Evolutionary conservation across 2,888 invertebrate genomes (phyloP).

Genomic region (Liopterus haemorrhoidalis): DNA sequence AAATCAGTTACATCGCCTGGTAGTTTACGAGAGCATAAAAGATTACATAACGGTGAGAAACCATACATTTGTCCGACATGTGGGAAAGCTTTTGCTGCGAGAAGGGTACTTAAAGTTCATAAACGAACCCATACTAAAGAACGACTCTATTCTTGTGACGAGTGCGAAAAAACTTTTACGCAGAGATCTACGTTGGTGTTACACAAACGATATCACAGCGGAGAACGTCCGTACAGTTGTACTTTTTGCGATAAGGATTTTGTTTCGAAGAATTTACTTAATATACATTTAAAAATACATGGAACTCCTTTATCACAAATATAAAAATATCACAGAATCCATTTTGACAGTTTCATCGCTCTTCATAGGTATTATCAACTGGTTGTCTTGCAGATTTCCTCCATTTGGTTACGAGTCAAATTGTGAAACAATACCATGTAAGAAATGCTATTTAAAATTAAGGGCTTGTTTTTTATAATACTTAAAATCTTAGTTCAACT

Average conservation of each 20-base stretch:
- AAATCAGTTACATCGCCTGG: constrained; percentile 46
- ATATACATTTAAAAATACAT: constrained; percentile 47
- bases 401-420: too few relatives aligned
- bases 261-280: constrained; percentile 35
- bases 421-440: too few relatives aligned
- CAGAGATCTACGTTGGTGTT: constrained; percentile 48
- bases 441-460: too few relatives aligned
- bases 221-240: constrained; percentile 49
- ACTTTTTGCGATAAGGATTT: constrained; percentile 45
- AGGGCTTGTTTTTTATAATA: too few relatives aligned
- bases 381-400: too few relatives aligned
- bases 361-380: too few relatives aligned
- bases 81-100: constrained; percentile 47
- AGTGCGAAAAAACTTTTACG: constrained; percentile 47
- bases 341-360: too few relatives aligned
- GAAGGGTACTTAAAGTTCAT: constrained; percentile 46
- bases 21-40: constrained; percentile 46
- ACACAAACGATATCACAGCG: constrained; percentile 36
- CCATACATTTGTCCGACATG: constrained; percentile 47
- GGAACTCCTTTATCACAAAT: constrained; percentile 13
- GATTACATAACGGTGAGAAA: constrained; percentile 48
- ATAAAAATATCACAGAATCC: too few relatives aligned
- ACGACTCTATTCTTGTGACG: constrained; percentile 48
- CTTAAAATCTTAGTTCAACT: too few relatives aligned
- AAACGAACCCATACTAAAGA: constrained; percentile 47